A percentile compares a stretch with the other conserved stretches of the same genome.
phyloP scores from a whole-genome alignment of 2,888 invertebrate genomes.

The Onthophagus sagittarius region DNA sequence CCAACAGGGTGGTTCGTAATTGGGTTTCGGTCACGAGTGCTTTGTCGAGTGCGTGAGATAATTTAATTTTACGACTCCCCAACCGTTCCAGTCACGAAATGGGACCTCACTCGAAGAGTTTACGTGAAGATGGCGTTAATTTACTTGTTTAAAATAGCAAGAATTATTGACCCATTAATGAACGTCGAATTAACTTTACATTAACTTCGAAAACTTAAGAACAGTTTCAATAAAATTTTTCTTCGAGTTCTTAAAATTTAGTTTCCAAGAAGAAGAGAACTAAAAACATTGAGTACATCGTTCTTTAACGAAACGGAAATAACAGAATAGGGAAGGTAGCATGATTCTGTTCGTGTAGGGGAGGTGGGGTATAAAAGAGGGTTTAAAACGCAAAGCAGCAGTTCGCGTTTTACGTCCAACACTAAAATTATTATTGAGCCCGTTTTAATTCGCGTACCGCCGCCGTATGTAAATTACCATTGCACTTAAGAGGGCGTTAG shows the following conservation, averaged over 20 bases:
- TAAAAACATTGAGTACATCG: neutral
- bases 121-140: neutral
- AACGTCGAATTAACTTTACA: too few species aligned
- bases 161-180: too few species aligned
- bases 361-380: neutral
- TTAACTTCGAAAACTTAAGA: too few species aligned
- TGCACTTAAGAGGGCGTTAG: conserved; percentile 2
- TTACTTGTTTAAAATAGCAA: too few species aligned
- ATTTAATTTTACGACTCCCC: neutral
- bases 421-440: conserved; percentile 13
- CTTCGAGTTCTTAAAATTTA: too few species aligned
- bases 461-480: conserved; percentile 2
- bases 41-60: neutral
- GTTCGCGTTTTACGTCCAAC: conserved; percentile 10
- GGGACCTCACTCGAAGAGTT: neutral
- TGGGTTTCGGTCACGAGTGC: neutral
- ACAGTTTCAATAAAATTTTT: too few species aligned
- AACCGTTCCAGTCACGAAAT: neutral
- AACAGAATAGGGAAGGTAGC: neutral
- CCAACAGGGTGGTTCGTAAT: neutral
- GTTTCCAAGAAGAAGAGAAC: neutral
- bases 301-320: neutral
- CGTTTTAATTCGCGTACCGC: conserved; percentile 5
- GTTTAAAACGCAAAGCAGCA: conserved; percentile 4
- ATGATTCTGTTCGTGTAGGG: neutral